Evolutionary conservation across 2,797 vertebrate genomes (phyloP), one percentile per base, ranked within the genome.

Genomic region (Remorina albescens): DNA sequence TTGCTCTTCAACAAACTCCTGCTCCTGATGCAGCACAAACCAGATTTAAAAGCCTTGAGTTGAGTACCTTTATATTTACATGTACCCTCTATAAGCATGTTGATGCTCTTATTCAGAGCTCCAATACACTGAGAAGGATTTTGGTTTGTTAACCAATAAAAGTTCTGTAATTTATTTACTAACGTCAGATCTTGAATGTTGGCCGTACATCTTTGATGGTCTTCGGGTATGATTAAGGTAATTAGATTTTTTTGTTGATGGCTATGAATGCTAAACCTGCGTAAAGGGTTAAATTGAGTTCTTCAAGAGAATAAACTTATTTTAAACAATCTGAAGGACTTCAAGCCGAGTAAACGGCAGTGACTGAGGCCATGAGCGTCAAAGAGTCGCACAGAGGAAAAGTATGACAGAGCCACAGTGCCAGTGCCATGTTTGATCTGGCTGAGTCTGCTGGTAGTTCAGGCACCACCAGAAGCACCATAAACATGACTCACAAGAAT

Each of bases 1-100:
- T 91, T 95, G 83, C 95, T 96, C 86, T 96, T 99, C 92, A 97
- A 94, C 76, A 98, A 89, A 86, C 97, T 98, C 86, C 96, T 94
- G 76, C 97, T 99, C 91, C 98, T 99, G 36, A 66, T 77, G 42
- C 26, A 49, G 64, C 78, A 61, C 18, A 78, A 71, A 65, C 19
- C 39, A 77, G 3, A 73, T 57, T 28, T 11, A 44, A 67, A 81
- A n/a, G 36, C 46, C 5, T 8, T n/a, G n/a, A n/a, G 36, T 9
- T 72, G 8, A 65, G 16, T 37, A 57, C 18, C 6, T 5, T 18
- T 8, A 25, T 25, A 36, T 53, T 37, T 30, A 39, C 18, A 56
- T 49, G 26, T 3, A 76, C 4, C 19, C 15, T 59, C 19, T 55
- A 46, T 30, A 41, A 3, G 8, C 13, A 73, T 55, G 21, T 6